Evolutionary conservation across 2,113 vertebrate genomes (phyloP).

Genomic region (Cairina moschata): DNA sequence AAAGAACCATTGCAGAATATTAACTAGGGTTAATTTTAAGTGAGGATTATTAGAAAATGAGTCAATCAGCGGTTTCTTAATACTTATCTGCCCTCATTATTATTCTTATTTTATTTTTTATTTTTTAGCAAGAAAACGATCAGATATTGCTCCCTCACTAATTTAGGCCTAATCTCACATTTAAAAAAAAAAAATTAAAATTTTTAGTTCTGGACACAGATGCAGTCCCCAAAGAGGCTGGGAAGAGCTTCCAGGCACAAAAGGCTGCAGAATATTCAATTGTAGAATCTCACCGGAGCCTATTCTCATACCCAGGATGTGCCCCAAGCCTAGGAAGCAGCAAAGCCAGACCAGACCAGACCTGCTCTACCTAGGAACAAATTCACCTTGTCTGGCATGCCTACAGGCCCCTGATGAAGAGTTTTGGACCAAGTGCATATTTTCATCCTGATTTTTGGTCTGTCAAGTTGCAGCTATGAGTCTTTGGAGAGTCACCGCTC

Average conservation of each 20-base stretch:
- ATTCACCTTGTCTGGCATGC: neutral
- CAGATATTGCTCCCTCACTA: neutral
- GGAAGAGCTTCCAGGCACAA: neutral
- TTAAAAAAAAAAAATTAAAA: no score
- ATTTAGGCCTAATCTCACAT: neutral
- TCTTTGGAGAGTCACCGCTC: neutral
- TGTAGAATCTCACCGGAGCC: neutral
- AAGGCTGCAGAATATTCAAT: neutral
- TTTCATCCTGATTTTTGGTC: neutral
- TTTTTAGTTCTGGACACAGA: neutral
- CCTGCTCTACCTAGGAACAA: neutral
- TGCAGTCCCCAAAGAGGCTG: neutral
- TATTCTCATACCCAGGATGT: neutral
- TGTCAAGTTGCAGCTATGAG: neutral
- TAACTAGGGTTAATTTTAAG: constrained; percentile 65
- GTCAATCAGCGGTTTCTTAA: constrained; percentile 60
- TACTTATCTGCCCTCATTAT: neutral
- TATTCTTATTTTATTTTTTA: neutral
- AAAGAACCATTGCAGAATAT: constrained; percentile 59
- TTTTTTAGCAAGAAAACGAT: neutral
- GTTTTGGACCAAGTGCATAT: neutral
- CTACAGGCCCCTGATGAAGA: neutral
- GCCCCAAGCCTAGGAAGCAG: neutral
- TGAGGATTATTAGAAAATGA: constrained; percentile 49
- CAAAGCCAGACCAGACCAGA: neutral